These are phyloP conservation scores for Mobula birostris DNA, from an alignment of 2,113 vertebrate species.

Conservation along the genomic window DNA sequence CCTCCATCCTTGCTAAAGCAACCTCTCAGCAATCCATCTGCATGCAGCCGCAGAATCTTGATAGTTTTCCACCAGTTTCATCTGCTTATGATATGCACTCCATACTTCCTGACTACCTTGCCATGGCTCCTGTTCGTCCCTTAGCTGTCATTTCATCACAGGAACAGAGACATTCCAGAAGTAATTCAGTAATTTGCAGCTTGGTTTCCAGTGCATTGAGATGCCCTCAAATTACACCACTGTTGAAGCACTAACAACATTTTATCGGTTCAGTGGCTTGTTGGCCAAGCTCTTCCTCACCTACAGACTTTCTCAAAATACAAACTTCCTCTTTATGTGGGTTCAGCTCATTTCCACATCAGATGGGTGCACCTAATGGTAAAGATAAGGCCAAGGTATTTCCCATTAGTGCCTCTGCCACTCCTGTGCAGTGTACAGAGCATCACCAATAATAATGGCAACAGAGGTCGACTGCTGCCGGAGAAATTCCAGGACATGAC, in stretches of 20 bases:
- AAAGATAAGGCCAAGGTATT: conserved; percentile 17
- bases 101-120: not conserved
- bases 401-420: not conserved
- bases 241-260: no score
- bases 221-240: not conserved
- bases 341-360: not conserved
- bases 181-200: not conserved
- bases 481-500: no score
- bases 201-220: not conserved
- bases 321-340: conserved; percentile 28
- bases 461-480: no score
- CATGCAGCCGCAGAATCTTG: not conserved
- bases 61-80: not conserved
- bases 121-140: not conserved
- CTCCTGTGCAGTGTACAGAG: no score
- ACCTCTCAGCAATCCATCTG: not conserved
- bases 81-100: not conserved
- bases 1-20: not conserved
- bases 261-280: not conserved
- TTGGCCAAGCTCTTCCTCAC: not conserved
- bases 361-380: conserved; percentile 11
- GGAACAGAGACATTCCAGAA: not conserved
- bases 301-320: not conserved
- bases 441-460: not conserved
- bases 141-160: not conserved